Conservation (phyloP, 2,888 invertebrate species). For the Eremobia ochroleuca region DNA sequence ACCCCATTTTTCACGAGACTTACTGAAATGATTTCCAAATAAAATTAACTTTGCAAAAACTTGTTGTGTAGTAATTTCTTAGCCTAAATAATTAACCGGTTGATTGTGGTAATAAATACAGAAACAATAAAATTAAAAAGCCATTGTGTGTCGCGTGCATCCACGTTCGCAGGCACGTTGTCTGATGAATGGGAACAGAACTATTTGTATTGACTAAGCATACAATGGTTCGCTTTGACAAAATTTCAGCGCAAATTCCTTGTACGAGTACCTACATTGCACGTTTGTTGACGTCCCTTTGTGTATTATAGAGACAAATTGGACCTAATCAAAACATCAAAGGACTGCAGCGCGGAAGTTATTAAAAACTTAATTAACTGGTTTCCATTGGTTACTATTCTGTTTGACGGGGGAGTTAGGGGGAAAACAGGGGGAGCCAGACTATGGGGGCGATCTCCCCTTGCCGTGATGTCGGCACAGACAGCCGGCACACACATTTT, state of each 20-base stretch:
- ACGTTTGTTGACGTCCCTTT: neutral
- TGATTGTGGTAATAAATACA: neutral
- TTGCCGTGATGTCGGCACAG: neutral
- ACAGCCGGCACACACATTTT: neutral
- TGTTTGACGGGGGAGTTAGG: neutral
- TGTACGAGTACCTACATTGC: neutral
- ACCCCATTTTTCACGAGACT: neutral
- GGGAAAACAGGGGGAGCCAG: neutral
- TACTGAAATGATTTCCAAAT: neutral
- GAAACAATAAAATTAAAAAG: neutral
- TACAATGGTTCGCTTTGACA: neutral
- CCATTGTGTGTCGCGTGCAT: neutral
- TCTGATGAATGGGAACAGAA: neutral
- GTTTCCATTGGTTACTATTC: neutral
- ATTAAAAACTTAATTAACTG: constrained; percentile 3
- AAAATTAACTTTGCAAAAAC: no score
- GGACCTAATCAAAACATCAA: neutral
- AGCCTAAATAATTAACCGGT: neutral
- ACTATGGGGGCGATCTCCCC: neutral
- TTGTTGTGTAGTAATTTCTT: neutral
- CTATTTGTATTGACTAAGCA: neutral
- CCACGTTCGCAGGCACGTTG: neutral
- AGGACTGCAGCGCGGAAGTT: neutral
- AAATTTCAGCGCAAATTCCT: neutral
- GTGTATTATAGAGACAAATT: constrained; percentile 6